Evolutionary conservation across 2,113 vertebrate genomes (phyloP).

Genomic region (Scytalopus superciliaris): DNA sequence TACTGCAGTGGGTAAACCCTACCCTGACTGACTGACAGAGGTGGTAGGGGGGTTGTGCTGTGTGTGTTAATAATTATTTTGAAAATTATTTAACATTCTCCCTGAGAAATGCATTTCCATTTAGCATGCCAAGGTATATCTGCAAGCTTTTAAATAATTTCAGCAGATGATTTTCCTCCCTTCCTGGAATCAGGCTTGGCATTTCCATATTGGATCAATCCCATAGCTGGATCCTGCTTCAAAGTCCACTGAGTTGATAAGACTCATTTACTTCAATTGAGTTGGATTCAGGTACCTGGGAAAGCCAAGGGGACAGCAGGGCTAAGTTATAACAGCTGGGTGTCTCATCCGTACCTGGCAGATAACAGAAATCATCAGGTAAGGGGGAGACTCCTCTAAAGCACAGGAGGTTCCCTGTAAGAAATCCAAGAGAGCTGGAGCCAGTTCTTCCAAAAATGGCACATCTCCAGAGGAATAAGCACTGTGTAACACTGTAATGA

Average conservation of each 20-base stretch:
- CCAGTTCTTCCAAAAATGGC: not conserved
- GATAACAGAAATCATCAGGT: not conserved
- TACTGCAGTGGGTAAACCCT: not conserved
- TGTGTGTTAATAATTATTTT: slow-evolving; percentile 14
- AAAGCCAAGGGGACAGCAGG: not conserved
- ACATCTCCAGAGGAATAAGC: not conserved
- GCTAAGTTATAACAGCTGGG: not conserved
- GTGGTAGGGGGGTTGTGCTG: not conserved
- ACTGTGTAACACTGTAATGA: not conserved
- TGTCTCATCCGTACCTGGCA: not conserved
- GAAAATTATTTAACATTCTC: not conserved
- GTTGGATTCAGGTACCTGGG: not conserved
- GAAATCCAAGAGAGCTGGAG: not conserved
- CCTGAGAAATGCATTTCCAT: not conserved
- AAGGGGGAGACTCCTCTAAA: not conserved
- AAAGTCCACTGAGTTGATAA: not conserved
- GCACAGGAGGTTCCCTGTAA: not conserved
- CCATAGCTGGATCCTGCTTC: not conserved
- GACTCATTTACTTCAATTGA: not conserved
- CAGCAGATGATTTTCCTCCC: slow-evolving; percentile 34
- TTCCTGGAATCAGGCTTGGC: slow-evolving; percentile 10
- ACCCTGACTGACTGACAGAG: not conserved
- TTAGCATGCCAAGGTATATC: slow-evolving; percentile 14
- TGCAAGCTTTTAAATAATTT: slow-evolving; percentile 47
- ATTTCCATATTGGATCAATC: slow-evolving; percentile 5